These are phyloP conservation scores for Chlorops oryzae DNA, from an alignment of 1,140 invertebrate species.

Conservation along the genomic window DNA sequence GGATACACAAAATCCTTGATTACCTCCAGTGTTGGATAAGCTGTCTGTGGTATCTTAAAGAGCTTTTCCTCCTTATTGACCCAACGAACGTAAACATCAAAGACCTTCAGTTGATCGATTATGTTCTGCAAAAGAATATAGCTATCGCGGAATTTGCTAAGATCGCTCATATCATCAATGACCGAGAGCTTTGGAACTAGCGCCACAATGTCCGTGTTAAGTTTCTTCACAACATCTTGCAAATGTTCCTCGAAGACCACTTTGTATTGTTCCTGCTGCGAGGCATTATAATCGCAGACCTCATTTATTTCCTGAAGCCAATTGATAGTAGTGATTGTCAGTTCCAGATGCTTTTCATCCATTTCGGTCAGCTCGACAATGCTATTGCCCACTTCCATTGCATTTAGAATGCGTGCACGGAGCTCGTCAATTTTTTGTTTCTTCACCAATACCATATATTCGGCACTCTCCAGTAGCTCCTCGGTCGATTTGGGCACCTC, in stretches of 20 bases:
- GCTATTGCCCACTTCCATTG: constrained; percentile 57
- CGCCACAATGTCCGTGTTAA: constrained; percentile 64
- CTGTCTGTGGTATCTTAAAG: constrained; percentile 70
- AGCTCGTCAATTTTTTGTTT: constrained; percentile 57
- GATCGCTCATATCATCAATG: constrained; percentile 66
- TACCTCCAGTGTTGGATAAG: constrained; percentile 70
- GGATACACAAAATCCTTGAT: constrained; percentile 63
- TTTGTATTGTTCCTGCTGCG: constrained; percentile 71
- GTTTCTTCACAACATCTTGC: constrained; percentile 58
- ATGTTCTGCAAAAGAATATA: constrained; percentile 66
- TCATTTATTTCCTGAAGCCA: constrained; percentile 67
- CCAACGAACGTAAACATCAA: constrained; percentile 69
- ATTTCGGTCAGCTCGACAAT: constrained; percentile 65
- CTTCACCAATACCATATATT: constrained; percentile 60
- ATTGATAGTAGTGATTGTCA: constrained; percentile 62
- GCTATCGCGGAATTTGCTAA: constrained; percentile 58
- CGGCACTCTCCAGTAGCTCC: constrained; percentile 62
- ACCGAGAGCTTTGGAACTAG: constrained; percentile 62
- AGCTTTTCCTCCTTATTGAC: constrained; percentile 84
- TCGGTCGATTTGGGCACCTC: constrained; percentile 62
- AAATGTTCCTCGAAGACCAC: constrained; percentile 73
- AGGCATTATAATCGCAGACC: constrained; percentile 64
- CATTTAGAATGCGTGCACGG: constrained; percentile 56
- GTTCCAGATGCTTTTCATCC: constrained; percentile 58
- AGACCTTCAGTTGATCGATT: constrained; percentile 63